A percentile compares a stretch with the other conserved stretches of the same genome.
Conservation (phyloP, 2,113 vertebrate species). For the Mustela nigripes region DNA sequence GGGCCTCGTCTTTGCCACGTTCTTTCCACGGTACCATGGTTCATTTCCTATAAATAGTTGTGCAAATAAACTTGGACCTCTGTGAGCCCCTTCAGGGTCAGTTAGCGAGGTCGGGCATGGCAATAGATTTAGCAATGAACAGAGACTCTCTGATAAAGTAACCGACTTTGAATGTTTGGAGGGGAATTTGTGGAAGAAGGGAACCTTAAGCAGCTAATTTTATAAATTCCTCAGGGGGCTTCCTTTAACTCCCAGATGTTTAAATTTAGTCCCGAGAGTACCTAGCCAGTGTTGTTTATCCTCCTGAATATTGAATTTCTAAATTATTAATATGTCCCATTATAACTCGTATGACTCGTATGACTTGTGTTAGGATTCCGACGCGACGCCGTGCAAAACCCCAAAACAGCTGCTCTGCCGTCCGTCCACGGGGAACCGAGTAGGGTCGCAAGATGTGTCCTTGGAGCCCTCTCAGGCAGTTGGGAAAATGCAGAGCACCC, state of each 20-base stretch:
- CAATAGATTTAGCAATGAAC: background rate
- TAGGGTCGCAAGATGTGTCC: slow-evolving; percentile 89
- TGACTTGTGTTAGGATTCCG: slow-evolving; percentile 93
- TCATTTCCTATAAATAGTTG: background rate
- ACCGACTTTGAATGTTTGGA: background rate
- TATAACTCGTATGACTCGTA: slow-evolving; percentile 77
- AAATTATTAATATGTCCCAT: slow-evolving; percentile 24
- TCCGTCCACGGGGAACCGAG: slow-evolving; percentile 89
- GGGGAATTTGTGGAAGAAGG: background rate
- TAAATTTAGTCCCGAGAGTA: background rate
- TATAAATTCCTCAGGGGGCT: background rate
- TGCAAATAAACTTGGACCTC: background rate
- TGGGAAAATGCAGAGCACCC: slow-evolving; percentile 87
- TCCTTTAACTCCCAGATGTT: background rate
- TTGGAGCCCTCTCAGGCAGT: slow-evolving; percentile 86
- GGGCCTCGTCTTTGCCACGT: background rate
- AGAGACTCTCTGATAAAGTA: background rate
- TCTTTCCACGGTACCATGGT: background rate
- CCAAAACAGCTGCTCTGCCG: slow-evolving; percentile 94
- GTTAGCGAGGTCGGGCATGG: background rate
- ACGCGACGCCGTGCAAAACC: slow-evolving; percentile 97
- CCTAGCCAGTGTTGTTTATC: background rate
- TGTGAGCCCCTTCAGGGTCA: background rate
- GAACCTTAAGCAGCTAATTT: background rate
- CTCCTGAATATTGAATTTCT: slow-evolving; percentile 22